phyloP scores from a whole-genome alignment of 2,113 vertebrate genomes.

The Clinocottus analis region DNA sequence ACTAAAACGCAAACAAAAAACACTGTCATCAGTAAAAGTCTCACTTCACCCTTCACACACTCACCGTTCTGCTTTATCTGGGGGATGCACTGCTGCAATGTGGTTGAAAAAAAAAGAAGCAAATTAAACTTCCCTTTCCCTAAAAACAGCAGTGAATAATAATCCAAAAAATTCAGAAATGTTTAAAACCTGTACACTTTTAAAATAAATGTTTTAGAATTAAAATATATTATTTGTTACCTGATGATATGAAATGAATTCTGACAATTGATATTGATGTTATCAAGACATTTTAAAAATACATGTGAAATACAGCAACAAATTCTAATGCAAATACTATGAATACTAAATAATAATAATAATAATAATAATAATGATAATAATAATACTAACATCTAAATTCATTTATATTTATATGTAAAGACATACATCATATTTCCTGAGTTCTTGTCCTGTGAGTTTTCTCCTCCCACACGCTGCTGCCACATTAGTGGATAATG shows the following conservation, averaged over 20 bases:
- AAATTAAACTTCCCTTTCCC: not conserved
- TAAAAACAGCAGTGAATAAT: not conserved
- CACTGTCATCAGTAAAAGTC: constrained; percentile 38
- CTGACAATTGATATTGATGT: not conserved
- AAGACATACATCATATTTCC: constrained; percentile 48
- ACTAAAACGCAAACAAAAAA: constrained; percentile 19
- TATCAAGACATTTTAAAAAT: not conserved
- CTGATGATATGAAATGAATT: not conserved
- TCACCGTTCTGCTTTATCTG: constrained; percentile 7
- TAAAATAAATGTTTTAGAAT: not conserved
- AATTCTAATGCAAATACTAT: not conserved
- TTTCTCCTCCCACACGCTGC: constrained; percentile 65
- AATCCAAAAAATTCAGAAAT: not conserved
- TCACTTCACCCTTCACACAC: constrained; percentile 32
- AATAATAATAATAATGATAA: constrained; percentile 36
- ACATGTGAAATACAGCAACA: not conserved
- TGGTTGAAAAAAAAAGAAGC: constrained; percentile 9
- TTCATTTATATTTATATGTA: constrained; percentile 30
- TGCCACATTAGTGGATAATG: constrained; percentile 83
- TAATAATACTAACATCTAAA: constrained; percentile 38
- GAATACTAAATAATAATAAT: not conserved
- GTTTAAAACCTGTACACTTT: not conserved
- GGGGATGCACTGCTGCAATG: constrained; percentile 12
- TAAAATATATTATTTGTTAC: not conserved
- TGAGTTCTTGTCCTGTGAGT: constrained; percentile 55